Percentiles rank a stretch among this genome's conserved stretches.
Evolutionary conservation across 2,888 invertebrate genomes (phyloP).

Genomic region (Thereva unica): DNA sequence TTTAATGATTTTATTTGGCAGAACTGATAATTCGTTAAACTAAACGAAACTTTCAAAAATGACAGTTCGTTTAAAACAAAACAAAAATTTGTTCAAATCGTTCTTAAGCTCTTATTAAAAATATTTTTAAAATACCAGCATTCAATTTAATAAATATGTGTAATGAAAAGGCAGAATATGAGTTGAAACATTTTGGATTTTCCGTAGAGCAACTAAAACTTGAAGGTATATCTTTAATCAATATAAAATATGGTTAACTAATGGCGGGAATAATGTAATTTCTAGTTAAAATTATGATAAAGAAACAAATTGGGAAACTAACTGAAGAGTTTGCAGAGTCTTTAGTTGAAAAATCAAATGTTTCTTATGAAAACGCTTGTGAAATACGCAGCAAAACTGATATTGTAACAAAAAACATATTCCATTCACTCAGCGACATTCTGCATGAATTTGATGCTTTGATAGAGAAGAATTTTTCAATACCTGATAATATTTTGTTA

Average conservation of each 20-base stretch:
- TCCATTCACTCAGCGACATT: conserved; percentile 43
- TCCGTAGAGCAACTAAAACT: conserved; percentile 47
- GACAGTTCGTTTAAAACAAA: conserved; percentile 36
- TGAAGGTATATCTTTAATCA: conserved; percentile 45
- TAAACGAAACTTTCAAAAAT: conserved; percentile 21
- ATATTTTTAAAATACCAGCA: conserved; percentile 1
- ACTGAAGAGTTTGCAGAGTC: conserved; percentile 29
- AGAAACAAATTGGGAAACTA: conserved; percentile 1
- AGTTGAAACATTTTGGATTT: conserved; percentile 49
- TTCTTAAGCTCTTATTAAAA: background rate
- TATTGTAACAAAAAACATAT: conserved; percentile 45
- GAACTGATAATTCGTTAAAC: background rate
- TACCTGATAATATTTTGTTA: conserved; percentile 51
- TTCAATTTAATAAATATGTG: conserved; percentile 42
- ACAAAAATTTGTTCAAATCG: background rate
- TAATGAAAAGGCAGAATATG: conserved; percentile 44
- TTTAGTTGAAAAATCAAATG: conserved; percentile 41
- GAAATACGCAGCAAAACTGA: conserved; percentile 35
- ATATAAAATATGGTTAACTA: background rate
- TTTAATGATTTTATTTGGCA: background rate
- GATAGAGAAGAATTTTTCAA: conserved; percentile 48
- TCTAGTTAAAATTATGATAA: conserved; percentile 29
- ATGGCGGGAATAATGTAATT: background rate
- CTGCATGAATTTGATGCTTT: conserved; percentile 45
- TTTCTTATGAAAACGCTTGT: conserved; percentile 39